Evolutionary conservation across 2,113 vertebrate species (phyloP).

Genomic region (Pagrus major): DNA sequence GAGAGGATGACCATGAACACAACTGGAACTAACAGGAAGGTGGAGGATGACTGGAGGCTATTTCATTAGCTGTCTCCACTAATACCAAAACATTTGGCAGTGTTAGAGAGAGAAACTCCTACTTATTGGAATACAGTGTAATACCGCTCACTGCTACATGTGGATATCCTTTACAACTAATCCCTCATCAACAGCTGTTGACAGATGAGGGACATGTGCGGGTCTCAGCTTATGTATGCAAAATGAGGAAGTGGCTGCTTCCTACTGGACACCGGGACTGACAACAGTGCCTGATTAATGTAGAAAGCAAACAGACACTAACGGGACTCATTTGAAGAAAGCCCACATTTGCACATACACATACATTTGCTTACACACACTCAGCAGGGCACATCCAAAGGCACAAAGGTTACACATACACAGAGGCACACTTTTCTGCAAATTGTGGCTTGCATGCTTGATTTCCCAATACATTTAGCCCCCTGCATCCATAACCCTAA

Average conservation of each 20-base stretch:
- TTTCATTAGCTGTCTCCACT: conserved; percentile 7
- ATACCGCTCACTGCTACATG: not conserved
- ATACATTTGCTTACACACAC: not conserved
- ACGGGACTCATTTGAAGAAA: not conserved
- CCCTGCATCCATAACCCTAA: conserved; percentile 71
- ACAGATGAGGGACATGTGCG: conserved; percentile 6
- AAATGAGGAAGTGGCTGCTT: conserved; percentile 19
- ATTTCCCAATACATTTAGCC: conserved; percentile 66
- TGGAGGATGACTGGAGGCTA: not conserved
- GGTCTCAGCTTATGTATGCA: conserved; percentile 7
- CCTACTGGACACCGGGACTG: conserved; percentile 2
- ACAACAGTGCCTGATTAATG: conserved; percentile 14
- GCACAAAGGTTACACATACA: conserved; percentile 21
- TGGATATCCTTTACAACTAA: conserved; percentile 6
- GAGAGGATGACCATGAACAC: conserved; percentile 1
- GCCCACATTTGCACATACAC: not conserved
- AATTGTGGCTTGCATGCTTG: conserved; percentile 62
- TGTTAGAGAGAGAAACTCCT: not conserved
- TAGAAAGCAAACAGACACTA: conserved; percentile 8
- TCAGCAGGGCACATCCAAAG: not conserved
- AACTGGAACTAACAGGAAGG: not conserved
- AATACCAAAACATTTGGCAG: conserved; percentile 10
- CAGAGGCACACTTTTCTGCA: conserved; percentile 21
- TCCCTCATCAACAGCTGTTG: conserved; percentile 21
- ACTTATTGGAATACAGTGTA: not conserved